phyloP scores from a whole-genome alignment of 2,888 invertebrate genomes.

The Fragum fragum region DNA sequence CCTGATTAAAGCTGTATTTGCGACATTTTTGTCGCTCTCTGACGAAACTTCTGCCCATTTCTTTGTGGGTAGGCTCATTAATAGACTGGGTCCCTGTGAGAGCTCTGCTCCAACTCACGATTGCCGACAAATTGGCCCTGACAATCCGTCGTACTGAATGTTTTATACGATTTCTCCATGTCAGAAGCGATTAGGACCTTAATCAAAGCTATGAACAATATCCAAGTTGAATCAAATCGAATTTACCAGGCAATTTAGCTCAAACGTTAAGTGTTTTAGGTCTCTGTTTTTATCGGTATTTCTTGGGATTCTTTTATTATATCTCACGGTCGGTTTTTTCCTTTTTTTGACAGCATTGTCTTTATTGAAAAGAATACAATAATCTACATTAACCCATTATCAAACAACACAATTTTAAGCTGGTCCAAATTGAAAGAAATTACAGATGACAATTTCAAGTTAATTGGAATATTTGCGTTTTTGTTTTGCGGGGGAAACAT shows the following conservation, averaged over 20 bases:
- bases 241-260: conserved; percentile 63
- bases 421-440: too few species aligned
- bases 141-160: conserved; percentile 64
- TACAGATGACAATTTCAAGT: too few species aligned
- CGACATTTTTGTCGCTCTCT: too few species aligned
- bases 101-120: conserved; percentile 57
- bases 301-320: neutral
- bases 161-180: conserved; percentile 68
- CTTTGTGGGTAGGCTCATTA: neutral
- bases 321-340: neutral
- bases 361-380: too few species aligned
- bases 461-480: too few species aligned
- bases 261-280: conserved; percentile 40
- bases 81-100: conserved; percentile 18
- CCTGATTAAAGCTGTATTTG: too few species aligned
- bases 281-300: conserved; percentile 17
- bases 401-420: too few species aligned
- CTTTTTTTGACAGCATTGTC: too few species aligned
- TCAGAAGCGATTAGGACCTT: conserved; percentile 57
- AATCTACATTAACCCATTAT: too few species aligned
- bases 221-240: conserved; percentile 65
- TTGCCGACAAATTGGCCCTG: conserved; percentile 61
- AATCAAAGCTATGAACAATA: conserved; percentile 57
- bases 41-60: neutral
- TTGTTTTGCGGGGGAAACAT: too few species aligned